Conservation (phyloP, 2,797 vertebrate species). For the Chrysolophus pictus region DNA sequence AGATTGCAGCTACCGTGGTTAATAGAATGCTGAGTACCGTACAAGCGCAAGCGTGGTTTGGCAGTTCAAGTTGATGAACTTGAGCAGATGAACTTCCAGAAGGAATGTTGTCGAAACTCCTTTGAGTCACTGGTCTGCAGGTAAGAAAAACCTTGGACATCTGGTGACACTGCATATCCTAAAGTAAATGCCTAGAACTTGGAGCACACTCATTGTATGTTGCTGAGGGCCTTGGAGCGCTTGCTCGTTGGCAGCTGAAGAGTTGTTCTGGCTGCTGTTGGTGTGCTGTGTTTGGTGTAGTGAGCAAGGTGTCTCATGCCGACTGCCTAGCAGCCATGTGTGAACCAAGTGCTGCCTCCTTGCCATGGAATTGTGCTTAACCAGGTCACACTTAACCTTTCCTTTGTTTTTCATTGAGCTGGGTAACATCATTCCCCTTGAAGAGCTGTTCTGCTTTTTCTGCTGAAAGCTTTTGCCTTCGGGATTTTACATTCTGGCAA, state of each 20-base stretch:
- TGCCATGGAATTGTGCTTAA: background rate
- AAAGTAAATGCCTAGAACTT: background rate
- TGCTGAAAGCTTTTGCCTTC: slow-evolving; percentile 53
- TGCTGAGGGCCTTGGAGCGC: accelerated
- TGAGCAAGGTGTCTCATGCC: background rate
- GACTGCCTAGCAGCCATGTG: background rate
- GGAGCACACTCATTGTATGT: background rate
- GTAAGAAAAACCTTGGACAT: slow-evolving; percentile 12
- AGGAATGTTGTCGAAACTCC: background rate
- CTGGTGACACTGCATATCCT: background rate
- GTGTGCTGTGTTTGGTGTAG: background rate
- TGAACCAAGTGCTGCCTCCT: background rate
- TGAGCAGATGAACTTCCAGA: background rate
- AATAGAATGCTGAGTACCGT: background rate
- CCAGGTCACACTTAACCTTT: slow-evolving; percentile 1
- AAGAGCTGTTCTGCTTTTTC: slow-evolving; percentile 18
- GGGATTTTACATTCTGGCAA: slow-evolving; percentile 71
- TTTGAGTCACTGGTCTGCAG: background rate
- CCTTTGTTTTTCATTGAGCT: background rate
- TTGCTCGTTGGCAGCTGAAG: background rate
- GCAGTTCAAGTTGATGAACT: background rate
- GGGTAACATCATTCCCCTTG: slow-evolving; percentile 18
- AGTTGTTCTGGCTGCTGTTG: background rate
- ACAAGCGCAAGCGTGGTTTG: background rate
- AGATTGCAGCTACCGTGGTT: background rate